Evolutionary conservation across 2,797 vertebrate genomes (phyloP), one percentile per base, ranked within the genome.

Genomic region (Enteromius anoplus): DNA sequence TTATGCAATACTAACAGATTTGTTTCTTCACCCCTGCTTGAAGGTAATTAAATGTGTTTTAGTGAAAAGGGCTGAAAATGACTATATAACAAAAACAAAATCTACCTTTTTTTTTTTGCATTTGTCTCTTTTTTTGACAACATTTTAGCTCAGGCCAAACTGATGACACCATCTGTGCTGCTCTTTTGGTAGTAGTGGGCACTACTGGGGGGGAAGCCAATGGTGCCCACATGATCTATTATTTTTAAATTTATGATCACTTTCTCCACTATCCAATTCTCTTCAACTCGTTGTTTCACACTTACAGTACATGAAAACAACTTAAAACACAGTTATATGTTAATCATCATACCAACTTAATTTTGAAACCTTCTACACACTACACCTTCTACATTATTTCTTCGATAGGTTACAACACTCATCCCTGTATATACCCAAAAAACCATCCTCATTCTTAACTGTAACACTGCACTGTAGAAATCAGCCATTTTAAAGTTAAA

Each of bases 1-100:
- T 92, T 92, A 90, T 14, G 84, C 86, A 90, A 89, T 45, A 45
- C 51, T 42, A 29, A 15, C 49, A 45, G 71, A 53, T 40, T 45
- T 68, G 80, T 72, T 69, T 51, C 70, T 14, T 21, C 26, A 53
- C 23, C 45, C 23, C 0, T 62, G 32, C 32, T 55, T 19, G 14
- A 73, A 42, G 40, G 15, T 40, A 51, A 34, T 68, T 70, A 60
- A 4, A 26, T 21, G 7, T 9, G 0, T 47, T 49, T 49, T 42
- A 3, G 7, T 26, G 12, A 23, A 70, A 45, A 45, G 8, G 3
- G 1, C 8, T 21, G 8, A 21, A 32, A 49, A 21, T 51, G 29
- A 37, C 37, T 37, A 37, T 37, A 37, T 37, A 37, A 70, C n/a
- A n/a, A 15, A n/a, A 26, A 14, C 40, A 8, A 8, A 1, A 6